These are phyloP conservation scores for Trachelus stipa DNA, from an alignment of 2,888 invertebrate genomes.

Conservation along the genomic window DNA sequence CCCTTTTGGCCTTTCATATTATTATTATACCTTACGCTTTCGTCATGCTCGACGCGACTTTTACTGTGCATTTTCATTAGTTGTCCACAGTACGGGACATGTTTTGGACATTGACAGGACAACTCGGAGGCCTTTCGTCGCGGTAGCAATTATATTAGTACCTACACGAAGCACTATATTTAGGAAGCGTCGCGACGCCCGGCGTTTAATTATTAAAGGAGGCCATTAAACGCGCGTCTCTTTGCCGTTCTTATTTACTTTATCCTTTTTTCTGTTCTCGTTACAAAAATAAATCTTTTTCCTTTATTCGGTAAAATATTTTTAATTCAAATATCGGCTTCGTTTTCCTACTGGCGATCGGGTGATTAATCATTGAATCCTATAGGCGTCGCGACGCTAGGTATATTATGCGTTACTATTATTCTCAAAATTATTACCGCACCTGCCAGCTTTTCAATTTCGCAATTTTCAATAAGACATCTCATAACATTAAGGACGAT, in stretches of 20 bases:
- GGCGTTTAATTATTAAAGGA: neutral
- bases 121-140: neutral
- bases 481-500: neutral
- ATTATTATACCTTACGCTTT: slow-evolving; percentile 1
- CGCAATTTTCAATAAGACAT: neutral
- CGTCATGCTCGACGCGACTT: slow-evolving; percentile 1
- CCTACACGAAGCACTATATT: neutral
- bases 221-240: neutral
- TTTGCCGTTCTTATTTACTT: too few relatives aligned
- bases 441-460: neutral
- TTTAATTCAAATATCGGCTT: neutral
- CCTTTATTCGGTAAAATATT: neutral
- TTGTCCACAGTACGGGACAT: neutral
- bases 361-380: neutral
- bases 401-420: neutral
- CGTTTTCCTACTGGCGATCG: too few relatives aligned
- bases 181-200: neutral
- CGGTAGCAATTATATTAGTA: neutral
- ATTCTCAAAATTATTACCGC: neutral
- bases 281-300: slow-evolving; percentile 8
- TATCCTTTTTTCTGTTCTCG: neutral
- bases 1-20: slow-evolving; percentile 1
- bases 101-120: neutral
- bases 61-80: neutral
- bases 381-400: neutral